Evolutionary conservation across 2,888 invertebrate genomes (phyloP).

Genomic region (Periphyllus acericola): DNA sequence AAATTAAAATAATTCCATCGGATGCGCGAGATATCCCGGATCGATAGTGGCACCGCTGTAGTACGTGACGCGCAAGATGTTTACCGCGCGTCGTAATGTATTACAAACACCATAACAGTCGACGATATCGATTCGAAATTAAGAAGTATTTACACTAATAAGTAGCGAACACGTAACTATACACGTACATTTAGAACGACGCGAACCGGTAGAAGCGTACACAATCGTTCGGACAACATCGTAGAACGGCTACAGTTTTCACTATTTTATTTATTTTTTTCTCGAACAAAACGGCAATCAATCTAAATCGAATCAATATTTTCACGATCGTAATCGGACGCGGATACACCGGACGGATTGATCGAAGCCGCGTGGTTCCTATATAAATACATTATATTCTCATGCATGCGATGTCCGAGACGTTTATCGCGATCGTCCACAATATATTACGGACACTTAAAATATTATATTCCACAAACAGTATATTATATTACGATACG

Average conservation of each 20-base stretch:
- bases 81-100: neutral
- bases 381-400: neutral
- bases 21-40: slow-evolving; percentile 13
- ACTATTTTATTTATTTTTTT: neutral
- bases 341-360: neutral
- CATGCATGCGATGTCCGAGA: neutral
- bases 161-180: neutral
- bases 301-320: neutral
- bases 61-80: too few species aligned
- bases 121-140: slow-evolving; percentile 29
- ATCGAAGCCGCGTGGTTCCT: neutral
- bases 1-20: slow-evolving; percentile 1
- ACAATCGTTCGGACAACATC: too few species aligned
- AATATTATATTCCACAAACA: neutral
- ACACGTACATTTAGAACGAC: too few species aligned
- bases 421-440: neutral
- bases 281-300: neutral
- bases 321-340: slow-evolving; percentile 10
- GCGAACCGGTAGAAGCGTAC: too few species aligned
- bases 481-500: too few species aligned
- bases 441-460: neutral
- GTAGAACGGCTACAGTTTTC: neutral
- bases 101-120: too few species aligned
- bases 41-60: neutral
- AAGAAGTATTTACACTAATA: slow-evolving; percentile 44